Evolutionary conservation across 2,113 vertebrate species (phyloP).

Genomic region (Cranoglanis bouderius): DNA sequence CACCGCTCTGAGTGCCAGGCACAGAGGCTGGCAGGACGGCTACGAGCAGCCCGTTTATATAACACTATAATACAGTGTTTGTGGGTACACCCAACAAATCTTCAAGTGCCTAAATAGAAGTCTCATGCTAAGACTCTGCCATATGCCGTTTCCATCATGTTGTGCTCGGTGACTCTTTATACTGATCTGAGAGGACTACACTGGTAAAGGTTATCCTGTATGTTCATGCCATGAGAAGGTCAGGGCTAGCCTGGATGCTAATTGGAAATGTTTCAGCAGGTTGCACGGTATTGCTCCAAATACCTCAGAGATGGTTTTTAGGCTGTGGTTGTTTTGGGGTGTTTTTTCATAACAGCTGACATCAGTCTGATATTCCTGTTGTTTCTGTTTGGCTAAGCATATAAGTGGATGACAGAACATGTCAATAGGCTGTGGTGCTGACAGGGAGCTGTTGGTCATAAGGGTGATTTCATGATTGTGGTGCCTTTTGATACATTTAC

Average conservation of each 20-base stretch:
- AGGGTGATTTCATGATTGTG: neutral
- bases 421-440: neutral
- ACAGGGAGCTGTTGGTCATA: neutral
- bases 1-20: conserved; percentile 17
- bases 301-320: conserved; percentile 3
- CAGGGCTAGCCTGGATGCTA: neutral
- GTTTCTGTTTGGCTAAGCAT: neutral
- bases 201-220: conserved; percentile 16
- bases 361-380: neutral
- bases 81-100: neutral
- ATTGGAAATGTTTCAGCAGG: conserved; percentile 11
- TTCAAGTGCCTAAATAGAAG: neutral
- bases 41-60: neutral
- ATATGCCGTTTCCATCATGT: neutral
- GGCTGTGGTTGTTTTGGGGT: neutral
- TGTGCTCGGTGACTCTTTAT: neutral
- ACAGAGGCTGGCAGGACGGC: conserved; percentile 8
- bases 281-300: neutral
- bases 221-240: neutral
- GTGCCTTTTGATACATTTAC: neutral
- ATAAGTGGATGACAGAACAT: neutral
- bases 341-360: conserved; percentile 17
- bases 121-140: conserved; percentile 8
- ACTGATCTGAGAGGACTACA: neutral
- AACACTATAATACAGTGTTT: neutral